These are phyloP conservation scores for Spisula solida DNA, from an alignment of 2,888 invertebrate genomes.

Conservation along the genomic window DNA sequence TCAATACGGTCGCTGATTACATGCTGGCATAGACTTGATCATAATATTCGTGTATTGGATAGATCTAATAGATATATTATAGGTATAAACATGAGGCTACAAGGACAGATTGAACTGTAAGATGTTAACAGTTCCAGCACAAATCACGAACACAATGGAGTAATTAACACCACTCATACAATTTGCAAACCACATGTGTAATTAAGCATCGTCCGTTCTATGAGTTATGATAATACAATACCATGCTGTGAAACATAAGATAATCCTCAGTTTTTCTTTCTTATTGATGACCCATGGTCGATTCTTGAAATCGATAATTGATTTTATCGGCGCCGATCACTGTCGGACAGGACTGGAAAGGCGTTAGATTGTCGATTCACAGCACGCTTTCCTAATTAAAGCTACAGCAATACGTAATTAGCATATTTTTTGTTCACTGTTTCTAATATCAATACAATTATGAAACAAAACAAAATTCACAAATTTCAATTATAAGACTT, in stretches of 20 bases:
- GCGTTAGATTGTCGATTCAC: not conserved
- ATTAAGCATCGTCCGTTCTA: not conserved
- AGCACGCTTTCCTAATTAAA: no score
- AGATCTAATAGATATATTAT: not conserved
- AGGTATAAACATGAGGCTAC: not conserved
- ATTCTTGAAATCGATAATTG: not conserved
- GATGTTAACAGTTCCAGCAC: not conserved
- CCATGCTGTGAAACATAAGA: not conserved
- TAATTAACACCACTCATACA: conserved; percentile 1
- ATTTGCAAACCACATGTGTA: conserved; percentile 4
- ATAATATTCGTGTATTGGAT: no score
- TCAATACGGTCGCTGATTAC: no score
- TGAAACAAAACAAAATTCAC: no score
- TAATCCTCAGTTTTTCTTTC: not conserved
- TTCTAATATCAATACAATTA: no score
- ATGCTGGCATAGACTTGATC: no score
- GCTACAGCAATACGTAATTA: no score
- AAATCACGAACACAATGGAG: not conserved
- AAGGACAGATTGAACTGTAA: not conserved
- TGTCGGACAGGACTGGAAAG: not conserved
- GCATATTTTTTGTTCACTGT: no score
- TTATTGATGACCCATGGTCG: not conserved
- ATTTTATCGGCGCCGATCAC: not conserved
- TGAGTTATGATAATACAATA: not conserved
- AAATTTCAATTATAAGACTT: no score